Evolutionary conservation across 1,140 invertebrate species (phyloP).

Genomic region (Panonychus citri): DNA sequence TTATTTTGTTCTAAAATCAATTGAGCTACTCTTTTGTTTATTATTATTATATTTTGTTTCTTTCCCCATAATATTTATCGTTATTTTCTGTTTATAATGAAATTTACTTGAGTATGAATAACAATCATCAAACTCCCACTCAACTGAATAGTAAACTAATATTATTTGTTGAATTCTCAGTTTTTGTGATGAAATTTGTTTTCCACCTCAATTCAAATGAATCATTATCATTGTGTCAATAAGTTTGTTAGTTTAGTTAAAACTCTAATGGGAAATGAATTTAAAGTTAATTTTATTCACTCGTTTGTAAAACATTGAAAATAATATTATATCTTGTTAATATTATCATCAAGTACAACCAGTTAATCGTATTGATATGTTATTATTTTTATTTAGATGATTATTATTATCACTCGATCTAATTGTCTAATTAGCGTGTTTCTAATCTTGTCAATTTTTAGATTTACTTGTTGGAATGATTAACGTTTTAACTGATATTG

Average conservation of each 20-base stretch:
- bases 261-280: too few relatives aligned
- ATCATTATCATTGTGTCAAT: too few relatives aligned
- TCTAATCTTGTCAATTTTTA: constrained; percentile 26
- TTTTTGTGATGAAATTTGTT: too few relatives aligned
- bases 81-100: too few relatives aligned
- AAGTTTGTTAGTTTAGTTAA: too few relatives aligned
- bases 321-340: not conserved
- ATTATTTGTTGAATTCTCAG: too few relatives aligned
- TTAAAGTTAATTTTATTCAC: too few relatives aligned
- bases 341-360: not conserved
- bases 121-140: too few relatives aligned
- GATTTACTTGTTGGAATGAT: constrained; percentile 66
- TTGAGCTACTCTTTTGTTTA: not conserved
- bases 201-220: too few relatives aligned
- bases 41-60: not conserved
- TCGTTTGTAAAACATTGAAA: not conserved
- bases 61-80: not conserved
- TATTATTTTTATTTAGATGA: not conserved
- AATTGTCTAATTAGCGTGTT: not conserved
- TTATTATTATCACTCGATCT: not conserved
- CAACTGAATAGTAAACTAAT: too few relatives aligned
- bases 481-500: constrained; percentile 60
- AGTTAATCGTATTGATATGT: not conserved
- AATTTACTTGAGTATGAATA: too few relatives aligned
- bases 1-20: not conserved